phyloP scores from a whole-genome alignment of 2,888 invertebrate species.

The Drosophila kanekoi region DNA sequence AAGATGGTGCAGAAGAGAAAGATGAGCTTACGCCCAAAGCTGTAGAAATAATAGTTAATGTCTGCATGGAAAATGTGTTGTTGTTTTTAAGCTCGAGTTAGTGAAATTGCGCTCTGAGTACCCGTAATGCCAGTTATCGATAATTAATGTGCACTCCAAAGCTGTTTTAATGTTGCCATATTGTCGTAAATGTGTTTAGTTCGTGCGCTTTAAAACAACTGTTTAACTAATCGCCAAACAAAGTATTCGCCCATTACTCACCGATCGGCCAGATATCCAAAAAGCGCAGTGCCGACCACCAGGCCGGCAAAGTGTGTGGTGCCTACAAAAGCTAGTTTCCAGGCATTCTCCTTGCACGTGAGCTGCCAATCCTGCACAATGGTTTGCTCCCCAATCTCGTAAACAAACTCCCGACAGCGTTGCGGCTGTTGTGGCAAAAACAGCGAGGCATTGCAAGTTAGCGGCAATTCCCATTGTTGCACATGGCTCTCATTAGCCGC shows the following conservation, averaged over 20 bases:
- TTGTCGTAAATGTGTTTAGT: neutral
- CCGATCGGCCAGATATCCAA: conserved; percentile 88
- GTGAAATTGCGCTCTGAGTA: neutral
- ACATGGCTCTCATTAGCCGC: conserved; percentile 51
- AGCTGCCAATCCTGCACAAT: conserved; percentile 88
- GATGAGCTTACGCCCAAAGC: conserved; percentile 87
- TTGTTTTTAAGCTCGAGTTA: neutral
- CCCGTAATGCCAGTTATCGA: neutral
- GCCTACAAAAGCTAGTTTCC: conserved; percentile 88
- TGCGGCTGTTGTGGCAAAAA: conserved; percentile 83
- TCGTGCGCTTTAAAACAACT: conserved; percentile 4
- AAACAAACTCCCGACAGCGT: conserved; percentile 86
- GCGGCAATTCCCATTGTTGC: neutral
- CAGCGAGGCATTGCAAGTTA: conserved; percentile 69
- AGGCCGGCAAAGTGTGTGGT: conserved; percentile 88
- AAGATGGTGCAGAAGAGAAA: conserved; percentile 87
- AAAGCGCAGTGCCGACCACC: conserved; percentile 87
- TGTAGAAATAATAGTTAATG: conserved; percentile 55
- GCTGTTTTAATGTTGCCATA: neutral
- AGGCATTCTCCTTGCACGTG: conserved; percentile 87
- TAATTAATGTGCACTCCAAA: neutral
- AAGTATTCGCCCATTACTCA: conserved; percentile 68
- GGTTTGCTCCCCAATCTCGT: conserved; percentile 86
- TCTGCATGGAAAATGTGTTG: neutral
- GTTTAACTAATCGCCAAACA: neutral